Percentiles rank a stretch among this genome's conserved stretches.
Conservation (phyloP, 2,113 vertebrate species). For the Tor tambroides region DNA sequence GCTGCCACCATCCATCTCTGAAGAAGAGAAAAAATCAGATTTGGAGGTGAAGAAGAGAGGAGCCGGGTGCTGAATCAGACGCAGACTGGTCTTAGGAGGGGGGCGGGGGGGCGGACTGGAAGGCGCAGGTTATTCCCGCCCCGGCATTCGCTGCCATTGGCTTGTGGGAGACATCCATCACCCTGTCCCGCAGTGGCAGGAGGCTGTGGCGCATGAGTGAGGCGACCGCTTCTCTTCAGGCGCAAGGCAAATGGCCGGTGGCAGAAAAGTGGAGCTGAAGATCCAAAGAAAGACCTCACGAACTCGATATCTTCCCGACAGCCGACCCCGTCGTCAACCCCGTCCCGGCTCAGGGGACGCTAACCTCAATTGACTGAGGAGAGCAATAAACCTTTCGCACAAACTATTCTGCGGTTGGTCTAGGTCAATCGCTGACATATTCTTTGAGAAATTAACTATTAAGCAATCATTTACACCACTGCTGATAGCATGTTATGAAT, state of each 20-base stretch:
- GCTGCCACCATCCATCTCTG: slow-evolving; percentile 70
- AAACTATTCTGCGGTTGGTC: background rate
- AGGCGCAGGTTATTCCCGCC: slow-evolving; percentile 65
- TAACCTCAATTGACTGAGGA: slow-evolving; percentile 21
- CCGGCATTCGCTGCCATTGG: slow-evolving; percentile 82
- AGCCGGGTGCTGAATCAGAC: slow-evolving; percentile 86
- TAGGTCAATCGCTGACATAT: background rate
- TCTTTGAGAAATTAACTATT: slow-evolving; percentile 26
- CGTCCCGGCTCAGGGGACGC: background rate
- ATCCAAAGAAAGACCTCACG: slow-evolving; percentile 6
- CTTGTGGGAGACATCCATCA: slow-evolving; percentile 78
- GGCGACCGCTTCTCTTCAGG: slow-evolving; percentile 57
- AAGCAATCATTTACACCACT: slow-evolving; percentile 11
- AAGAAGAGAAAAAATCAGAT: slow-evolving; percentile 37
- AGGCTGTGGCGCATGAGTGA: slow-evolving; percentile 67
- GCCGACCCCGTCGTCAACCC: background rate
- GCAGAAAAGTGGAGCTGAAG: slow-evolving; percentile 47
- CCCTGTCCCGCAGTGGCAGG: slow-evolving; percentile 77
- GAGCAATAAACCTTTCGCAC: background rate
- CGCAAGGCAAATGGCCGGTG: slow-evolving; percentile 55
- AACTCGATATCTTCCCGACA: background rate
- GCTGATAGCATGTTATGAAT: background rate
- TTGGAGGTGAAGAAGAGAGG: slow-evolving; percentile 45
- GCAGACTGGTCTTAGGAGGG: slow-evolving; percentile 67
- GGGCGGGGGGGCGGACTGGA: slow-evolving; percentile 70